Conservation (phyloP, 2,888 invertebrate species). For the Polymixis flavicincta region DNA sequence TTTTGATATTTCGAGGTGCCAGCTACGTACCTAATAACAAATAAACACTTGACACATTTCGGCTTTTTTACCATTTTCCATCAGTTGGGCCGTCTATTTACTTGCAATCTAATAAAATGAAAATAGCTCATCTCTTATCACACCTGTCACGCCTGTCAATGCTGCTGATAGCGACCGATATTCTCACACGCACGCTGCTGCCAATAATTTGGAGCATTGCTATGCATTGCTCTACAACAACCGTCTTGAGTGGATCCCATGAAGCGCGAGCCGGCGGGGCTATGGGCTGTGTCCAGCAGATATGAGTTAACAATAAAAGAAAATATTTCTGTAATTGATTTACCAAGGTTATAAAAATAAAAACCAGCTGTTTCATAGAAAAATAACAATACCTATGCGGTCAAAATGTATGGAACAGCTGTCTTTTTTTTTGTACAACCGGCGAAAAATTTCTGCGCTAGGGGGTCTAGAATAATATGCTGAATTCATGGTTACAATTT, state of each 20-base stretch:
- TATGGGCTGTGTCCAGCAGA: no score
- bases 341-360: no score
- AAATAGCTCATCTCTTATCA: slow-evolving; percentile 27
- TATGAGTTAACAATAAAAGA: no score
- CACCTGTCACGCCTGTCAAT: slow-evolving; percentile 38
- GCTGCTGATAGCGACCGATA: slow-evolving; percentile 34
- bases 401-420: no score
- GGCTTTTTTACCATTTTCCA: background rate
- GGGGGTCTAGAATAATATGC: no score
- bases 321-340: no score
- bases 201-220: slow-evolving; percentile 39
- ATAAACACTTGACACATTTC: background rate
- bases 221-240: slow-evolving; percentile 29
- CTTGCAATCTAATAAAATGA: slow-evolving; percentile 8
- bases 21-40: no score
- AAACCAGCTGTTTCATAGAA: no score
- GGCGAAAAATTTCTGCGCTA: no score
- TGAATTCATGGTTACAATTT: no score
- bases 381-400: no score
- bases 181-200: slow-evolving; percentile 37
- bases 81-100: background rate
- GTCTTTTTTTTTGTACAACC: no score
- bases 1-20: background rate
- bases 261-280: background rate
- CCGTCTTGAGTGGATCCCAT: slow-evolving; percentile 21